Percentiles rank a stretch among this genome's conserved stretches.
Conservation (phyloP, 1,140 invertebrate species). For the Whitmania pigra region DNA sequence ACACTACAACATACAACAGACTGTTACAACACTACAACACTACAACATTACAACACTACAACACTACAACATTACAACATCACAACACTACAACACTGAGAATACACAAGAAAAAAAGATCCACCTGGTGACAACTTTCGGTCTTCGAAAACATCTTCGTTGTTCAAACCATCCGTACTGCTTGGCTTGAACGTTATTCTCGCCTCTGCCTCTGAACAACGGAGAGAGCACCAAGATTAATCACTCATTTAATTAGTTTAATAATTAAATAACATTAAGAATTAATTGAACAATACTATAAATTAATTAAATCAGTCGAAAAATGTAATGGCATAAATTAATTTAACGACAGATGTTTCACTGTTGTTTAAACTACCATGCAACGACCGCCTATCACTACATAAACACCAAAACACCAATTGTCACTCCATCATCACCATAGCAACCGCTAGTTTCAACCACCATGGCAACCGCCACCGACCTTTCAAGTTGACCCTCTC, state of each 20-base stretch:
- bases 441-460: neutral
- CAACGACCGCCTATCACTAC: neutral
- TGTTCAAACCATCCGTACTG: neutral
- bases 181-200: constrained; percentile 4
- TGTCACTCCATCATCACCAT: neutral
- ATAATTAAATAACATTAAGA: too few species aligned
- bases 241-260: too few species aligned
- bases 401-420: neutral
- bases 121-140: neutral
- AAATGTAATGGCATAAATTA: too few species aligned
- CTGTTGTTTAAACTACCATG: neutral
- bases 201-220: neutral
- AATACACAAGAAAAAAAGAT: too few species aligned
- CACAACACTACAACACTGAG: too few species aligned
- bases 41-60: too few species aligned
- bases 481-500: neutral
- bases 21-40: too few species aligned
- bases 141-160: neutral
- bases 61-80: too few species aligned
- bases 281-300: too few species aligned
- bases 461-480: neutral
- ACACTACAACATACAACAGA: too few species aligned
- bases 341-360: too few species aligned
- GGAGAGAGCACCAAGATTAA: neutral
- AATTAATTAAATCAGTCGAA: too few species aligned